These are phyloP conservation scores for Clamator glandarius DNA, from an alignment of 2,797 vertebrate species.

Conservation along the genomic window DNA sequence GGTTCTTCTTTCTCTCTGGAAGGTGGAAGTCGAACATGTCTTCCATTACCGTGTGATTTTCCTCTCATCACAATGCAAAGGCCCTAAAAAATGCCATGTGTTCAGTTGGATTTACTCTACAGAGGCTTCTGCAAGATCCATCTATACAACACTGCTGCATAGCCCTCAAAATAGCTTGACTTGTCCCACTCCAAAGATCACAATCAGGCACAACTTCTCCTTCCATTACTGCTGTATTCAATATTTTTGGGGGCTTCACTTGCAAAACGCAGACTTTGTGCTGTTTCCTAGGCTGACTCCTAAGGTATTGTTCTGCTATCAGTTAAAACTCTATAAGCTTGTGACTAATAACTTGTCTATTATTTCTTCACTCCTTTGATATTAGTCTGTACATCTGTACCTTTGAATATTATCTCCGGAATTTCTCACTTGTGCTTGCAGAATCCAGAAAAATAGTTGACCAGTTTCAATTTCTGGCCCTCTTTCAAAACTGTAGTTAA, in stretches of 20 bases:
- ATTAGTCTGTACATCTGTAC: neutral
- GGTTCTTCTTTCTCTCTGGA: neutral
- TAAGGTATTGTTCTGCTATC: neutral
- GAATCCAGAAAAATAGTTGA: neutral
- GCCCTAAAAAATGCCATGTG: rapidly evolving
- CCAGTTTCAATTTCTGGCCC: neutral
- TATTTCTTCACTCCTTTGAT: neutral
- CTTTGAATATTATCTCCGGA: neutral
- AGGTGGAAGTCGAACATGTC: neutral
- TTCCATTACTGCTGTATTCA: neutral
- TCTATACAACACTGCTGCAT: neutral
- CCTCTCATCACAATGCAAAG: neutral
- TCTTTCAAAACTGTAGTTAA: neutral
- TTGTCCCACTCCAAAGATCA: neutral
- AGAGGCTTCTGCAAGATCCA: neutral
- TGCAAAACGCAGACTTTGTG: neutral
- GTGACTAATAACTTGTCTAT: neutral
- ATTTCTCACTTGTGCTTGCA: neutral
- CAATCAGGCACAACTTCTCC: rapidly evolving
- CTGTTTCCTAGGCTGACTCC: neutral
- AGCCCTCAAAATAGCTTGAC: neutral
- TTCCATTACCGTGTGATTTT: neutral
- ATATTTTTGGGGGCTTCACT: neutral
- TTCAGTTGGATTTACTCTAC: neutral
- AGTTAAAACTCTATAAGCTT: neutral